Percentiles rank a stretch among this genome's conserved stretches.
phyloP scores from a whole-genome alignment of 2,113 vertebrate genomes.

The Dipodomys ordii region DNA sequence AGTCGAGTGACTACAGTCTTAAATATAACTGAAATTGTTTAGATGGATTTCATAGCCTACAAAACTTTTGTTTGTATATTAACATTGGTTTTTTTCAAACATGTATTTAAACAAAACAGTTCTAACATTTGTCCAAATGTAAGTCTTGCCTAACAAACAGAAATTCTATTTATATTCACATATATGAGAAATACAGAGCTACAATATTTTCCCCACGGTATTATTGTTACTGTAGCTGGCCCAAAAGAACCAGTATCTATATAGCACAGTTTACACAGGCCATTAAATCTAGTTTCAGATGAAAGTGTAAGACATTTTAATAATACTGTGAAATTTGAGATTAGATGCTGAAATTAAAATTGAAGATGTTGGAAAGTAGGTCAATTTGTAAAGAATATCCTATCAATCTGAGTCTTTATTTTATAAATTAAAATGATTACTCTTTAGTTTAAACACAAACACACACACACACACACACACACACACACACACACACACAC shows the following conservation, averaged over 20 bases:
- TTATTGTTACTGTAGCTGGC: background rate
- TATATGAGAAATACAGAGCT: background rate
- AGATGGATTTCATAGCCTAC: background rate
- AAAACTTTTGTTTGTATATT: background rate
- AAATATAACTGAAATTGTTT: background rate
- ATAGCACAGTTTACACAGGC: background rate
- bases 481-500: background rate
- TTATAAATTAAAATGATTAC: background rate
- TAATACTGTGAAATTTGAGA: background rate
- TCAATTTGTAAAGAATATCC: background rate
- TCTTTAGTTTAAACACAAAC: background rate
- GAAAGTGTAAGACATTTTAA: background rate
- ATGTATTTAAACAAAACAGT: background rate
- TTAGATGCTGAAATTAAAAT: background rate
- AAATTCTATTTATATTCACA: background rate
- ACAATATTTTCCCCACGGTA: background rate
- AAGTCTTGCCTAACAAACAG: background rate
- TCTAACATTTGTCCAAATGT: background rate
- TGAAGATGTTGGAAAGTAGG: background rate
- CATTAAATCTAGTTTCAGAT: background rate
- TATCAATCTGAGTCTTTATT: too few species aligned
- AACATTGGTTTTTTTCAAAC: background rate
- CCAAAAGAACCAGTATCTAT: background rate
- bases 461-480: background rate
- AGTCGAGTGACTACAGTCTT: background rate